Evolutionary conservation across 1,140 invertebrate genomes (phyloP), one percentile per base, ranked within the genome.

Genomic region (Campoletis sonorensis): DNA sequence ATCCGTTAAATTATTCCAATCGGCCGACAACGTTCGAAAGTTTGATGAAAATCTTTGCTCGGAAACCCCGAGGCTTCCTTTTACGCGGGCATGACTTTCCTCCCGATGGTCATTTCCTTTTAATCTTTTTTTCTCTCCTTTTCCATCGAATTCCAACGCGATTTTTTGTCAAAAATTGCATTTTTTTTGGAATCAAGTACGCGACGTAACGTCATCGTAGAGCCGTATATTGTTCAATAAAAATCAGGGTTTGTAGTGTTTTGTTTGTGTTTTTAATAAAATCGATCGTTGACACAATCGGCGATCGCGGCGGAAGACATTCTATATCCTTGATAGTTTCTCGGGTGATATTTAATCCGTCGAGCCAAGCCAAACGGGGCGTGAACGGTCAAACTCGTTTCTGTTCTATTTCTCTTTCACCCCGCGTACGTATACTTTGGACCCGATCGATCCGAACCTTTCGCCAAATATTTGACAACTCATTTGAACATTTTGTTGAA

Each of bases 341-440:
- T n/a, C 54, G 54, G n/a, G n/a, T n/a, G n/a, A 58, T 58, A 58
- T 58, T 10, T n/a, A 58, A 58, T 58, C 8, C 54, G 54, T 58
- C 21, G 54, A 58, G 15, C 54, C 54, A 10, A n/a, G 54, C 54
- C 21, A 58, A 58, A 58, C 21, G 54, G 54, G 21, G 54, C 54
- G 21, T 58, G 54, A 58, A 58, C 54, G 54, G 0, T 58, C 21
- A 58, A n/a, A 58, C 54, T 58, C 18, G 54, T 58, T 58, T 23
- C 71, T 84, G 82, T 82, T 82, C n/a, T 51, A 51, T 40, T 49
- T 64, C 71, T 49, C 16, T 33, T 33, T 27, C 16, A 37, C 64
- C 15, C 1, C 54, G 21, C 21, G 21, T 58, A 58, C 54, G 21
- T 58, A 58, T 58, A 54, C 13, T n/a, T n/a, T n/a, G n/a, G n/a